Conservation (phyloP, 2,888 invertebrate genomes). For the Polyploca ridens region DNA sequence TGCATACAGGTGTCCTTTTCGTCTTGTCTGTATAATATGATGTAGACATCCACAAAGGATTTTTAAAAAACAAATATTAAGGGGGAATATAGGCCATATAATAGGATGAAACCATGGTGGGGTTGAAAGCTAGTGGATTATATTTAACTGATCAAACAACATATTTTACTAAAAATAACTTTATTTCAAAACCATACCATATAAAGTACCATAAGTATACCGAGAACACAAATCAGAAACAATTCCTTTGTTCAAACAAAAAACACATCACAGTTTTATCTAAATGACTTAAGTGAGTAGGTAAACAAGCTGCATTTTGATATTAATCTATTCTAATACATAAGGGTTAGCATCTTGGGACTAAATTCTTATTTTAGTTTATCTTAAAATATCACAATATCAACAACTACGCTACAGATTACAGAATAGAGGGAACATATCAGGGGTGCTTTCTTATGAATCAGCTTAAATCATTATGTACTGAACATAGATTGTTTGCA, state of each 20-base stretch:
- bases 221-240: conserved; percentile 66
- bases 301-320: conserved; percentile 50
- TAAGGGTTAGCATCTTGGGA: conserved; percentile 60
- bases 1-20: no score
- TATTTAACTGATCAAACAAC: conserved; percentile 13
- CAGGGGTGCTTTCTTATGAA: conserved; percentile 22
- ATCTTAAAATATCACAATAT: conserved; percentile 82
- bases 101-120: no score
- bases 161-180: conserved; percentile 71
- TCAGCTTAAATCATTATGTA: neutral
- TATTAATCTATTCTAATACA: conserved; percentile 13
- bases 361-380: conserved; percentile 55
- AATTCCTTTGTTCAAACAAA: conserved; percentile 70
- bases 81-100: no score
- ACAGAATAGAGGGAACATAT: conserved; percentile 41
- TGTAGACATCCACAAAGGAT: no score
- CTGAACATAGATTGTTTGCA: no score
- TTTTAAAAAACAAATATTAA: no score
- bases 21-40: no score
- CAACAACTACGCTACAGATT: conserved; percentile 69
- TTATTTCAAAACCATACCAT: conserved; percentile 68
- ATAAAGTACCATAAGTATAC: conserved; percentile 53
- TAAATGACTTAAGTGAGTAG: conserved; percentile 57
- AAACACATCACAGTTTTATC: conserved; percentile 74
- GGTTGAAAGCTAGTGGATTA: no score